Conservation (phyloP, 2,797 vertebrate species). For the Lacerta agilis region DNA sequence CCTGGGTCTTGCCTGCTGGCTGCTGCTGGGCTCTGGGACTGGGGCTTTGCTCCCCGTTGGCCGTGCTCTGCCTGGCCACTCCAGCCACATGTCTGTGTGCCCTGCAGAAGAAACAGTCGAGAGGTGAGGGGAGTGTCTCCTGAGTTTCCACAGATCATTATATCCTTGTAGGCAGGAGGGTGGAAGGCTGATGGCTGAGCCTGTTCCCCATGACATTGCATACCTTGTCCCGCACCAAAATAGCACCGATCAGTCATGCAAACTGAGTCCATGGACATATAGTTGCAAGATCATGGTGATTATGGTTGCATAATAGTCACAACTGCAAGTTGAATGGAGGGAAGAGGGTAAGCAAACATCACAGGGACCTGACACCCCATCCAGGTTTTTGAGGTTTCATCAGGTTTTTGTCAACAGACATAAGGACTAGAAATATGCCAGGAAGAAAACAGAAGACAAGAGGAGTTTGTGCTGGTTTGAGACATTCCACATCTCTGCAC, state of each 20-base stretch:
- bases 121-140: background rate
- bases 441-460: background rate
- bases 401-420: background rate
- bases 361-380: too few relatives aligned
- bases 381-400: background rate
- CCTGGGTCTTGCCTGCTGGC: conserved; percentile 71
- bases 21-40: conserved; percentile 66
- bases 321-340: too few relatives aligned
- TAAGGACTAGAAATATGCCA: background rate
- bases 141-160: background rate
- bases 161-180: rapidly evolving
- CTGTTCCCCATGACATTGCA: background rate
- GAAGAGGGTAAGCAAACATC: too few relatives aligned
- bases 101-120: conserved; percentile 68
- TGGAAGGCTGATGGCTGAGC: background rate
- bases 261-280: background rate
- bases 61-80: conserved; percentile 63
- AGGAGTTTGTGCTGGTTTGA: background rate
- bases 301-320: too few relatives aligned
- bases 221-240: background rate
- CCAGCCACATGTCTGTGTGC: conserved; percentile 78
- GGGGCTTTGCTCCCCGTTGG: conserved; percentile 76
- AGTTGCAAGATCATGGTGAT: background rate
- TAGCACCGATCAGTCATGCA: background rate
- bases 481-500: background rate